These are phyloP conservation scores for Aricia artaxerxes DNA, from an alignment of 2,888 invertebrate genomes.

Conservation along the genomic window DNA sequence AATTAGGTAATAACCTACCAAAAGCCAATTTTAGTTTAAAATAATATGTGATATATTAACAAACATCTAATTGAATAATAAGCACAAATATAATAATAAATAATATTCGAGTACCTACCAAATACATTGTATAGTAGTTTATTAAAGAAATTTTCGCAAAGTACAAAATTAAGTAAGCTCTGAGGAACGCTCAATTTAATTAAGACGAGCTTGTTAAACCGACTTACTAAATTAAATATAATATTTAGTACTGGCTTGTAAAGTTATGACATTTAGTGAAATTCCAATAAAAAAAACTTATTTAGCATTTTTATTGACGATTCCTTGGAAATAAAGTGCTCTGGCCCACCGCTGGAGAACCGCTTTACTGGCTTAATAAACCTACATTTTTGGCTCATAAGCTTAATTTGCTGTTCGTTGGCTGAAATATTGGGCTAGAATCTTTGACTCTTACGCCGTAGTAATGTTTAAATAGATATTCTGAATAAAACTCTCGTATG, in stretches of 20 bases:
- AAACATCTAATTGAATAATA: background rate
- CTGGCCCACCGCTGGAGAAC: background rate
- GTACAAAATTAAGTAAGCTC: constrained; percentile 6
- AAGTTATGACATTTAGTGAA: constrained; percentile 1
- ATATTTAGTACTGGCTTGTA: background rate
- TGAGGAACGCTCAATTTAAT: constrained; percentile 16
- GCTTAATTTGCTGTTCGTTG: background rate
- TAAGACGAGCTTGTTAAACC: background rate
- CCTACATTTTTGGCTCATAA: background rate
- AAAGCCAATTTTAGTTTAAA: too few relatives aligned
- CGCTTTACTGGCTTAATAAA: background rate
- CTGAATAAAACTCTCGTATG: background rate
- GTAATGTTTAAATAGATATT: background rate
- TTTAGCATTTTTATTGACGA: background rate
- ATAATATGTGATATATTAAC: background rate
- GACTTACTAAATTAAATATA: constrained; percentile 11
- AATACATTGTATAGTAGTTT: background rate
- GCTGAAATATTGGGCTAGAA: background rate
- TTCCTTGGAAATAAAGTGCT: background rate
- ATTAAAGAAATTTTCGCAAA: background rate
- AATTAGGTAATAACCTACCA: background rate
- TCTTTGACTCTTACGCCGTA: background rate
- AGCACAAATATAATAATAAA: background rate
- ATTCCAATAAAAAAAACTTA: background rate
- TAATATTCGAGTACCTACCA: background rate